Conservation (phyloP, 2,797 vertebrate species). For the Leucoraja ocellata region DNA sequence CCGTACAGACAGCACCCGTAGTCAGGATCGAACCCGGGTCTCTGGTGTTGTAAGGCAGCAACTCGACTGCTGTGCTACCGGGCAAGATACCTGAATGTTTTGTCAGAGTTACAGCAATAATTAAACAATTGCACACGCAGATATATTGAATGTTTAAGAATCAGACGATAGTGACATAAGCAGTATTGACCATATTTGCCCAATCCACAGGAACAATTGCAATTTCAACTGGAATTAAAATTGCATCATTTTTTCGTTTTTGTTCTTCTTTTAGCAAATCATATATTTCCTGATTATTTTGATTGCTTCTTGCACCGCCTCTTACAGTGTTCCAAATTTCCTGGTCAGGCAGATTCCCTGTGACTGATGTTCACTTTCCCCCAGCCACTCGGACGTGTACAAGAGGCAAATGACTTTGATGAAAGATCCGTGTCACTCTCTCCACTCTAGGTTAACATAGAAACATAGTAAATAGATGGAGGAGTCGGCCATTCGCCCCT, state of each 20-base stretch:
- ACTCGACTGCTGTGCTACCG: background rate
- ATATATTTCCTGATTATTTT: background rate
- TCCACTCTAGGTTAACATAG: background rate
- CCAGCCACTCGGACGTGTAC: background rate
- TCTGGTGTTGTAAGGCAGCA: too few species aligned
- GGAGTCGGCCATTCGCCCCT: too few species aligned
- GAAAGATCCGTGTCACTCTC: background rate
- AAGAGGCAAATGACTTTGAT: background rate
- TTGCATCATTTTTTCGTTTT: background rate
- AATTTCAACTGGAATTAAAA: background rate
- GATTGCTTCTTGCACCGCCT: background rate
- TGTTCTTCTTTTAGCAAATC: background rate
- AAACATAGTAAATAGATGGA: too few species aligned
- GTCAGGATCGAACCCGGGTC: too few species aligned
- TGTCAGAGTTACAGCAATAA: background rate
- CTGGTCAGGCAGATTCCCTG: background rate
- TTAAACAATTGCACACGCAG: background rate
- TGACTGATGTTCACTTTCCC: background rate
- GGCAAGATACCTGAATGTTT: conserved; percentile 1
- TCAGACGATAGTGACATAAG: background rate
- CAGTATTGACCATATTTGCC: background rate
- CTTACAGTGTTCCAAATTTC: background rate
- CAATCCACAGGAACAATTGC: background rate
- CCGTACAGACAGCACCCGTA: too few species aligned
- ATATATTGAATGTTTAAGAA: conserved; percentile 1